Base-by-base conservation (phyloP, 2,888 invertebrate species). In the Ferdinandea cuprea region DNA sequence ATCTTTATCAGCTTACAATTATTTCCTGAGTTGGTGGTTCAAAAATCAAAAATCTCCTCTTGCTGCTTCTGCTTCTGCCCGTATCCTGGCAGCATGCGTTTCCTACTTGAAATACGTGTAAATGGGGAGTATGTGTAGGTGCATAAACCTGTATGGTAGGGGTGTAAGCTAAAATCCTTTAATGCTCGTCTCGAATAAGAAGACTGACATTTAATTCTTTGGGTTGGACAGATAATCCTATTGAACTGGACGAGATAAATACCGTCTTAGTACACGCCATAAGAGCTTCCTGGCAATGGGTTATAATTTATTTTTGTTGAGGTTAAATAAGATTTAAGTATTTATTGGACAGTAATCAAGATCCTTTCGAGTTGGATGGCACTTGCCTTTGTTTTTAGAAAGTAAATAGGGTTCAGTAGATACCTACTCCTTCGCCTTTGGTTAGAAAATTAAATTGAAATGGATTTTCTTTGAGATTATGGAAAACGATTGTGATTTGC, bases 271-370 rank as follows among this genome's bases (percentile, higher is more conserved):
- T 68, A 35, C 44, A 30, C 35, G 42, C 32, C 28, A 21, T 44
- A 61, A 54, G 35, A 48, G 48, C 28, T 37, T n/a, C 58, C 19
- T 13, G 59, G 68, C 68, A 68, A 46, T 76, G 59, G 52, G 54
- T 68, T 44, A 21, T 54, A 54, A 68, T 44, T 42, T 54, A 52
- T 61, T 76, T 28, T 52, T 25, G 52, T 61, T 68, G 46, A 54
- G 76, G 68, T 76, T 68, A 76, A 76, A 54, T 61, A 44, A 52
- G 66, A 68, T 46, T 76, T 59, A 52, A 52, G 66, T n/a, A n/a
- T n/a, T n/a, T n/a, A n/a, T n/a, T n/a, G n/a, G n/a, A n/a, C n/a
- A n/a, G n/a, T n/a, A n/a, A n/a, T n/a, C n/a, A n/a, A n/a, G n/a
- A n/a, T n/a, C n/a, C n/a, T n/a, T n/a, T n/a, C 54, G 28, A 25